Conservation (phyloP, 2,888 invertebrate species). For the Gymnosoma rotundatum region DNA sequence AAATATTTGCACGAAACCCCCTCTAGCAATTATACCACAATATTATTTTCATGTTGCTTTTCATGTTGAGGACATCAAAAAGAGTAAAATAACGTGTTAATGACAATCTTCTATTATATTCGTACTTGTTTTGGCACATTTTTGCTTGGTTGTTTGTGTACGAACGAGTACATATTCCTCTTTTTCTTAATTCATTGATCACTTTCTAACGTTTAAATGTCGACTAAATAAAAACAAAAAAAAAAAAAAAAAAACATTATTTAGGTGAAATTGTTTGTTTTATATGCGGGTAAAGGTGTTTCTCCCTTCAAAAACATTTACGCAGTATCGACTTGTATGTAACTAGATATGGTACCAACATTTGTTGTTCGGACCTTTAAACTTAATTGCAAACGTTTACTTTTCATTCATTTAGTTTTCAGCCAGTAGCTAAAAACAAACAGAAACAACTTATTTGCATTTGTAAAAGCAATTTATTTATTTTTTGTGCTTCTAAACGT, state of each 20-base stretch:
- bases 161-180: background rate
- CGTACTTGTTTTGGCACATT: background rate
- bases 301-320: background rate
- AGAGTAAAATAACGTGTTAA: too few species aligned
- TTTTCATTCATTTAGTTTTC: background rate
- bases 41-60: background rate
- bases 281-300: constrained; percentile 55
- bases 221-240: background rate
- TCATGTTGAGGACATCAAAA: background rate
- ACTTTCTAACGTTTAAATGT: constrained; percentile 9
- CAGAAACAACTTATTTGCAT: background rate
- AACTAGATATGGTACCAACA: background rate
- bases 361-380: background rate
- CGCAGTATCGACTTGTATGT: background rate
- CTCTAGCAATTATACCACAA: background rate
- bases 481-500: background rate
- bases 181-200: constrained; percentile 23
- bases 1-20: background rate
- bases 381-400: constrained; percentile 18
- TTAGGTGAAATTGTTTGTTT: constrained; percentile 9
- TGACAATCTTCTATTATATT: background rate
- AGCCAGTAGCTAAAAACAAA: background rate
- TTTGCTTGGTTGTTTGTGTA: background rate
- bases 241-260: constrained; percentile 1
- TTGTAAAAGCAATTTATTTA: background rate